A percentile compares a stretch with the other conserved stretches of the same genome.
Evolutionary conservation across 1,140 invertebrate genomes (phyloP).

Genomic region (Thaumetopoea pityocampa): DNA sequence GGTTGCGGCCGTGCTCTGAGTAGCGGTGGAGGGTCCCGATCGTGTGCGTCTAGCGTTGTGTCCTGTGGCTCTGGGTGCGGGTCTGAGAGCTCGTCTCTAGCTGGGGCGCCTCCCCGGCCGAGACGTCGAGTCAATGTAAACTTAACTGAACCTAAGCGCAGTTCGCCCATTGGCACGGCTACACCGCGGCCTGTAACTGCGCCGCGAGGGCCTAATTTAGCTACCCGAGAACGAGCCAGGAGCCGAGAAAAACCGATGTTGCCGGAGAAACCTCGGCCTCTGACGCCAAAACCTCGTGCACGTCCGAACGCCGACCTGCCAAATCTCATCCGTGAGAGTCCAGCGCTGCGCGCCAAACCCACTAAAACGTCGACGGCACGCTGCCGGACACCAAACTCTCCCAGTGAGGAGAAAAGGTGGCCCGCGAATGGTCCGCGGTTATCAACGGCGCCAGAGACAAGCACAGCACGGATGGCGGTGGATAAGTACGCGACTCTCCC

Average conservation of each 20-base stretch:
- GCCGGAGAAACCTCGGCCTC: conserved; percentile 55
- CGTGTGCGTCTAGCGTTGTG: conserved; percentile 85
- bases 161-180: conserved; percentile 59
- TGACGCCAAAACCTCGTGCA: conserved; percentile 77
- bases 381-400: conserved; percentile 79
- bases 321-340: conserved; percentile 72
- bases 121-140: conserved; percentile 59
- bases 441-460: conserved; percentile 51
- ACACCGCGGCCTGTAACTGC: conserved; percentile 76
- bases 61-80: conserved; percentile 85
- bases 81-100: conserved; percentile 84
- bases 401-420: conserved; percentile 83
- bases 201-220: conserved; percentile 69
- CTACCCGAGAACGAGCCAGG: conserved; percentile 72
- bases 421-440: conserved; percentile 67
- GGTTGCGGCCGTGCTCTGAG: conserved; percentile 81
- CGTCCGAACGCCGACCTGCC: conserved; percentile 71
- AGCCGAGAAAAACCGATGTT: conserved; percentile 74
- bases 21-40: conserved; percentile 77
- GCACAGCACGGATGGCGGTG: conserved; percentile 75
- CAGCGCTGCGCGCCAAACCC: conserved; percentile 72
- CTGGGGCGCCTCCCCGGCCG: conserved; percentile 55
- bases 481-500: conserved; percentile 87
- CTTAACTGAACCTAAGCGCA: conserved; percentile 52
- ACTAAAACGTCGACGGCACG: conserved; percentile 77